Base-by-base conservation (phyloP, 2,888 invertebrate species). In the Melanophora roralis region DNA sequence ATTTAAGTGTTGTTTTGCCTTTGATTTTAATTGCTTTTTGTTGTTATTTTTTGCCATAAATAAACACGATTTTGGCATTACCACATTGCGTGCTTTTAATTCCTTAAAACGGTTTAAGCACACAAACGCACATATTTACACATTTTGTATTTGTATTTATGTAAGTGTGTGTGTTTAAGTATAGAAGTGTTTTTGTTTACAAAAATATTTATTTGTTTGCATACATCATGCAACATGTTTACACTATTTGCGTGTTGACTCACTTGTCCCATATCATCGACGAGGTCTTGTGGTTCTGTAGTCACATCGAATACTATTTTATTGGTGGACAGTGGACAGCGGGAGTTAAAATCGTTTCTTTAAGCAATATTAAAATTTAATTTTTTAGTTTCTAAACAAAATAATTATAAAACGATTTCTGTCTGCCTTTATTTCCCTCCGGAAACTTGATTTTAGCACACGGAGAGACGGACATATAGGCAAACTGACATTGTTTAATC, bases 31-130 rank as follows among this genome's bases (percentile, higher is more conserved):
- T 45, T 12, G 55, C 14, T 59, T 59, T 49, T 60, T 53, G 2
- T 62, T 57, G 23, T 43, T 73, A 36, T 73, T 47, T 55, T 71
- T 45, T 60, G 23, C 16, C 19, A n/a, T 27, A 38, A 68, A 72
- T 73, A 64, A 72, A 72, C 81, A 75, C 75, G 75, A 73, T 77
- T 77, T 81, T 69, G 78, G 76, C 69, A 79, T 81, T 76, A 78
- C 78, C 81, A 73, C 78, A 78, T 68, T 78, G 60, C 72, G 78
- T 81, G 75, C 78, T 69, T 73, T 78, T 78, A 81, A 79, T 79
- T 59, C 69, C 62, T 65, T 76, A 34, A 45, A 77, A 69, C 51
- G 64, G 65, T 69, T 69, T 60, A 47, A 65, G 40, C 34, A 32
- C 62, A 47, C 49, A 38, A 9, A 51, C 38, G 51, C 7, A 60